Evolutionary conservation across 2,797 vertebrate species (phyloP), one percentile per base, ranked within the genome.

Genomic region (Anguilla pacifica): DNA sequence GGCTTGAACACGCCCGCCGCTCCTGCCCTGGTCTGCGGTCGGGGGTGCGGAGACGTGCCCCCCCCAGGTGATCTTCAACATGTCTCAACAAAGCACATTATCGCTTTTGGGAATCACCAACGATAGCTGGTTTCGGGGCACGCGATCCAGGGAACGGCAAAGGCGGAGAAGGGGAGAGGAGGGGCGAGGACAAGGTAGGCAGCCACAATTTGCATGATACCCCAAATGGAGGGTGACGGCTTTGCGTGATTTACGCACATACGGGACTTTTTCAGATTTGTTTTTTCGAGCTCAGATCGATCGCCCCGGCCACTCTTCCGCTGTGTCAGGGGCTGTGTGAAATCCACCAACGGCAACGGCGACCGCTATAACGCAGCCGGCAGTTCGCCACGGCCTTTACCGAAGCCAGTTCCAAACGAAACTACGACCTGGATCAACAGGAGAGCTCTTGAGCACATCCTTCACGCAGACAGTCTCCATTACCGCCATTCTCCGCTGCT

Each of bases 401-500:
- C 9, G 46, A 82, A 51, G 46, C 46, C 17, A 0, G 79, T 10
- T n/a, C 19, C 7, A 13, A 82, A 82, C 13, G 17, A 10, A 51
- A 28, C 0, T 6, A 49, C 6, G 19, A 51, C 79, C 51, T 6
- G 46, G 10, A 83, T 83, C 77, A 87, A 81, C 77, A 82, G 43
- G 49, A 61, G 15, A 7, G 39, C 25, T 46, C 72, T 64, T 59
- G 43, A 64, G 57, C 55, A 25, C 86, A 70, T 74, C 28, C 77
- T 51, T 46, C 77, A 15, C 25, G 35, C 61, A 43, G 64, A 64
- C 46, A 19, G 61, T 72, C 59, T 84, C 82, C 81, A 84, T 84
- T 72, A 87, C 82, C 28, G 51, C 17, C n/a, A 31, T 74, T 31
- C 64, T 88, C 49, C n/a, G 46, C 91, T 95, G 95, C 95, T 96